Evolutionary conservation across 1,140 invertebrate species (phyloP).

Genomic region (Lethrus apterus): DNA sequence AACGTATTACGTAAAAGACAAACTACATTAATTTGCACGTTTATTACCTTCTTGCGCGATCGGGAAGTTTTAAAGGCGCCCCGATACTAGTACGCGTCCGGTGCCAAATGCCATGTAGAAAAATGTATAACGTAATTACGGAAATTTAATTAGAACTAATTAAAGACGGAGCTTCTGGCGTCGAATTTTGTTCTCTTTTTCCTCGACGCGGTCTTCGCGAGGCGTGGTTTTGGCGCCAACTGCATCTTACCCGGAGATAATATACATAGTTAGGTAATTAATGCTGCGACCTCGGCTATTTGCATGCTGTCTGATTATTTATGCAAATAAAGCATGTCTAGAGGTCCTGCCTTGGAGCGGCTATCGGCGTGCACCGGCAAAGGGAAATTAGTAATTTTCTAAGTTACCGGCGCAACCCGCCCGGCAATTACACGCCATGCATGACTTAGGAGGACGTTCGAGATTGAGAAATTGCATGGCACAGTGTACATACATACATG

Average conservation of each 20-base stretch:
- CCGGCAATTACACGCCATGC: conserved; percentile 15
- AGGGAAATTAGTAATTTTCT: conserved; percentile 38
- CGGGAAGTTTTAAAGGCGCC: too few species aligned
- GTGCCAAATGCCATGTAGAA: too few species aligned
- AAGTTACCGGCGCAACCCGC: conserved; percentile 18
- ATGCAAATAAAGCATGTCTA: conserved; percentile 34
- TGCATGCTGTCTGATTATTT: conserved; percentile 38
- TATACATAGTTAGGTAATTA: conserved; percentile 33
- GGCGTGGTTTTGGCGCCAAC: conserved; percentile 22
- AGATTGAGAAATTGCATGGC: conserved; percentile 15
- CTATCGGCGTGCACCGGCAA: conserved; percentile 6
- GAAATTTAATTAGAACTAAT: conserved; percentile 25
- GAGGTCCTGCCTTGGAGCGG: conserved; percentile 11
- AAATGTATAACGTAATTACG: conserved; percentile 23
- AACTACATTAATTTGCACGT: too few species aligned
- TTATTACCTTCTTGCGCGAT: too few species aligned
- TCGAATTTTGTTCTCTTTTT: conserved; percentile 10
- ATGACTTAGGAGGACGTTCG: conserved; percentile 10
- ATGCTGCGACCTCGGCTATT: conserved; percentile 31
- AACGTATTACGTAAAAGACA: too few species aligned
- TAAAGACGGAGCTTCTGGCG: conserved; percentile 19
- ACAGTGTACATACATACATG: too few species aligned
- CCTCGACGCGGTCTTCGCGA: conserved; percentile 6
- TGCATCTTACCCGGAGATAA: conserved; percentile 18
- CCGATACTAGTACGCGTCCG: too few species aligned